Base-by-base conservation (phyloP, 37 sponge, comb jelly and placozoan species). In the Bolinopsis microptera region DNA sequence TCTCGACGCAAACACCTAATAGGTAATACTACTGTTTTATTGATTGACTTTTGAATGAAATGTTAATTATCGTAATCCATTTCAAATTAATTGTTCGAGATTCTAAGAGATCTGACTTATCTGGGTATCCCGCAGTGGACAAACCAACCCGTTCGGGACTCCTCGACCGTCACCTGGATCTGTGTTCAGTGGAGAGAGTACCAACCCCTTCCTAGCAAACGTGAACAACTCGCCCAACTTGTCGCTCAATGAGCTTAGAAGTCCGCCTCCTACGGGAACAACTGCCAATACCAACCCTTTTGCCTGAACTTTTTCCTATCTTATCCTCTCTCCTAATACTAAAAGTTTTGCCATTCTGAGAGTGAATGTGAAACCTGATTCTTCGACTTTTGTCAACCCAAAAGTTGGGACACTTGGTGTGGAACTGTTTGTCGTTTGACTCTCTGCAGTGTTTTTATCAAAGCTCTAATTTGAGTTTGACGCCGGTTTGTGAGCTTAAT, bases 141-240 rank as follows among this genome's bases (percentile, higher is more conserved):
- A 34, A 13, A 86, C 90, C 1, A 86, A 86, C 35, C 90, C 90
- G n/a, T 86, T 86, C 48, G 90, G 90, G 27, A 39, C 13, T 0
- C 90, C 90, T 28, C 61, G 30, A 3, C 90, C 90, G 0, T 0
- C 90, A 0, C 31, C 75, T 28, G 90, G 90, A 16, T 86, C 90
- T 13, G 90, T 86, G 90, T 86, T 86, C 30, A 86, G 90, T 39
- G 90, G 90, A 38, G 61, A 9, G 27, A 33, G 36, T 23, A 86
- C 90, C 30, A 86, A 86, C 26, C 90, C 90, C 41, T 86, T 86
- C 90, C 61, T 86, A 16, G 26, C 41, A 3, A 86, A 13, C 61
- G 25, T n/a, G 48, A 80, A 32, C 38, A 41, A 39, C 41, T 24
- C 32, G 26, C 90, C 90, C 26, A 34, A 35, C 27, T 48, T 41